These are phyloP conservation scores for Sebastes miniatus DNA, from an alignment of 2,797 vertebrate species.

Conservation along the genomic window DNA sequence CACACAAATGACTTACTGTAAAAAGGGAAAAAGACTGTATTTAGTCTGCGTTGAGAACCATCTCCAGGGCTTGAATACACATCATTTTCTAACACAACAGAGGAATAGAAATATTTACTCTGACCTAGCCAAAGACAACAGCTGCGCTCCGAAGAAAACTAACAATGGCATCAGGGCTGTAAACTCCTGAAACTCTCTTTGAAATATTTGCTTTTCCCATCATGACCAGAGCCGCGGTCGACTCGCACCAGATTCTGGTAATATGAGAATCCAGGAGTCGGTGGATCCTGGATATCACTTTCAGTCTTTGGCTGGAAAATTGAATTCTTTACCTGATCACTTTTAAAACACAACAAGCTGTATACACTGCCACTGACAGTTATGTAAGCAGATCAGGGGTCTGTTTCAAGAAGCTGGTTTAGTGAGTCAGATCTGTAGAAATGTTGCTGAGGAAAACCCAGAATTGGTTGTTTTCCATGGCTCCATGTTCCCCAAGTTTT, in stretches of 20 bases:
- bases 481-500: not conserved
- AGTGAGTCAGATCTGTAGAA: not conserved
- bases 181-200: conserved; percentile 36
- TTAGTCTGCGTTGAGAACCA: conserved; percentile 60
- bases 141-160: conserved; percentile 38
- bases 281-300: not conserved
- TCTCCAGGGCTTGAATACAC: conserved; percentile 52
- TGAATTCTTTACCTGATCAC: conserved; percentile 6
- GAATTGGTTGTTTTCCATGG: not conserved
- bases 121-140: conserved; percentile 64
- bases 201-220: conserved; percentile 58
- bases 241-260: not conserved
- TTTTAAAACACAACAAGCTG: conserved; percentile 1
- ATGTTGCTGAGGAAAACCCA: not conserved
- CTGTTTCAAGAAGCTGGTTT: not conserved
- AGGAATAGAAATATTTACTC: conserved; percentile 65
- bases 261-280: not conserved
- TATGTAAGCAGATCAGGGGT: not conserved
- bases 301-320: conserved; percentile 3
- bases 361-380: not conserved
- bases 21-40: conserved; percentile 43
- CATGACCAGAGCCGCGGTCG: not conserved
- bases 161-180: conserved; percentile 54
- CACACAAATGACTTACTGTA: conserved; percentile 46
- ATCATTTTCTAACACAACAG: conserved; percentile 67